Conservation (phyloP, 2,113 vertebrate genomes). For the Tachysurus fulvidraco region DNA sequence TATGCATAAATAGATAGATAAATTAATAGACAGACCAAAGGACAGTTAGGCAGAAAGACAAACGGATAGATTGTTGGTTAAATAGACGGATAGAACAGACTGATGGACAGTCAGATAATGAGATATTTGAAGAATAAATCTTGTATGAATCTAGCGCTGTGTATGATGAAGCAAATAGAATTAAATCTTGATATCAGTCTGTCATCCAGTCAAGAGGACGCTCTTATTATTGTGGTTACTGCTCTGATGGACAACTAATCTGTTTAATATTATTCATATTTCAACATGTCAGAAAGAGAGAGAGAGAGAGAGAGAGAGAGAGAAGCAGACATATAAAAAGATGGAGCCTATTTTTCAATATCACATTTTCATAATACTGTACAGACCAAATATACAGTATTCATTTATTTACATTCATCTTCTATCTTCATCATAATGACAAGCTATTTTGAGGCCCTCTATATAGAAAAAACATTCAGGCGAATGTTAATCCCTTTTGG, state of each 20-base stretch:
- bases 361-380: not conserved
- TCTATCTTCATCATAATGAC: not conserved
- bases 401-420: not conserved
- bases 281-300: not conserved
- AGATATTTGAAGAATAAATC: not conserved
- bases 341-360: not conserved
- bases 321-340: not conserved
- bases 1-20: not conserved
- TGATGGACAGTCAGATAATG: not conserved
- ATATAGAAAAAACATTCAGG: not conserved
- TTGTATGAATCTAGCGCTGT: not conserved
- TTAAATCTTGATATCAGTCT: slow-evolving; percentile 20
- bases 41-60: not conserved
- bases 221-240: slow-evolving; percentile 25
- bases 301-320: not conserved
- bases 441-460: not conserved
- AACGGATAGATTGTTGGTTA: not conserved
- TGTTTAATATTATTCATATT: slow-evolving; percentile 25
- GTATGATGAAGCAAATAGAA: slow-evolving; percentile 8
- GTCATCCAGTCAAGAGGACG: slow-evolving; percentile 13
- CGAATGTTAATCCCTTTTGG: not conserved
- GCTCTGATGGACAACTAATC: slow-evolving; percentile 23
- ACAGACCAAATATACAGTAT: not conserved
- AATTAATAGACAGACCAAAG: not conserved
- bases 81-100: not conserved